These are phyloP conservation scores for Eretmochelys imbricata DNA, from an alignment of 2,113 vertebrate genomes.

Conservation along the genomic window DNA sequence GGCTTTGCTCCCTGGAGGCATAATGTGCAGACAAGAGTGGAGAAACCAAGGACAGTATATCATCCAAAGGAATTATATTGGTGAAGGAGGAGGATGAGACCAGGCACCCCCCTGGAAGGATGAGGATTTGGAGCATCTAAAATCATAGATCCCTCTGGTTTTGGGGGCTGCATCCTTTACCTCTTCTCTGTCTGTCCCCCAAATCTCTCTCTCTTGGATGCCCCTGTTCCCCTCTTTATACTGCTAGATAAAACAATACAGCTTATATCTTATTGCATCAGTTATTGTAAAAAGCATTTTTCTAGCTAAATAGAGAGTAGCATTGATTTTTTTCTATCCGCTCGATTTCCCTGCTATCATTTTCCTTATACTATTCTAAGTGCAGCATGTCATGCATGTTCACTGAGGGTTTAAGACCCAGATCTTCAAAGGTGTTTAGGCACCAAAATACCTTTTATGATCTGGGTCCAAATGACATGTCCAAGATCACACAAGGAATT, in stretches of 20 bases:
- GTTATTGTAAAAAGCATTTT: neutral
- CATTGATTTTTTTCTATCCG: neutral
- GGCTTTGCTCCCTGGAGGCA: neutral
- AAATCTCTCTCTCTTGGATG: neutral
- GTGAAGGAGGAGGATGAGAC: neutral
- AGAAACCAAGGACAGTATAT: neutral
- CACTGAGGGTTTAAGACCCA: neutral
- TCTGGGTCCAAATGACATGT: too few species aligned
- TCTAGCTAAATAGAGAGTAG: neutral
- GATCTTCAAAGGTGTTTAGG: too few species aligned
- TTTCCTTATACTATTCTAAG: neutral
- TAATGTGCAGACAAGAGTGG: neutral
- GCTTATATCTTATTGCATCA: neutral
- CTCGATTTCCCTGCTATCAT: neutral
- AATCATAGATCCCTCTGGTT: neutral
- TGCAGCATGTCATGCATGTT: neutral
- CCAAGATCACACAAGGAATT: too few species aligned
- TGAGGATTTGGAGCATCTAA: neutral
- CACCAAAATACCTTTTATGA: too few species aligned
- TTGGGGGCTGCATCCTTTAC: neutral
- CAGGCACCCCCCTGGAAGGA: neutral
- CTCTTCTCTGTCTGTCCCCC: neutral
- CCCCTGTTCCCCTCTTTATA: neutral
- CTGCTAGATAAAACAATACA: neutral
- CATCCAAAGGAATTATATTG: accelerated